Evolutionary conservation across 92 coral and sea anemone species (phyloP), one percentile per base, ranked within the genome.

Genomic region (Phenganax marumi): DNA sequence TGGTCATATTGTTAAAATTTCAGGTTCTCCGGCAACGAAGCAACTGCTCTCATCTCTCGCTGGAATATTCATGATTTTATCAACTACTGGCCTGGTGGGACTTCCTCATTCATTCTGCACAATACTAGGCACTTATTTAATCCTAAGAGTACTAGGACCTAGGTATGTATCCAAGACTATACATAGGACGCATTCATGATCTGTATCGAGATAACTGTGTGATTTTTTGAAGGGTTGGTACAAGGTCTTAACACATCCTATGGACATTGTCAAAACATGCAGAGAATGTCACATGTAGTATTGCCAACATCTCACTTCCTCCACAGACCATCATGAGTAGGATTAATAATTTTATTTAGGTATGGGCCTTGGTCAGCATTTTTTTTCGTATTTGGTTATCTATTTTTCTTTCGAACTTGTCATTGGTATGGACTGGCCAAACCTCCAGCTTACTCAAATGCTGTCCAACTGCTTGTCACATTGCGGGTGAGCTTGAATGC

Each of bases 351-450:
- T 25, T 39, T 64, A 25, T 75, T 2, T 76, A 93, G 97, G 86
- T 89, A 89, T 76, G 86, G 97, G 70, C 93, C 92, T 73, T 93
- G 97, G 97, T 85, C 88, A 23, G 97, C 94, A 55, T 93, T 92
- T 63, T 14, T 92, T 25, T 93, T 84, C 52, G 92, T 93, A 64
- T 93, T 93, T 89, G 91, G 92, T 22, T 93, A 93, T 70, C 77
- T 93, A 74, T 81, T 92, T 49, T 93, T 93, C 87, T 93, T 92
- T 79, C 88, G 97, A 66, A 93, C 97, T n/a, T 93, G 97, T 75
- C 50, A 85, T 19, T 87, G 90, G 82, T 88, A 75, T 69, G 97
- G 97, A 18, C 89, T 92, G 78, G 33, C 81, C 8, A 87, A 85
- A 81, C 93, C 97, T 3, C 93, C 97, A 60, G 83, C 82, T 84